Base-by-base conservation (phyloP, 2,888 invertebrate genomes). In the Tetheella fluctuosa region DNA sequence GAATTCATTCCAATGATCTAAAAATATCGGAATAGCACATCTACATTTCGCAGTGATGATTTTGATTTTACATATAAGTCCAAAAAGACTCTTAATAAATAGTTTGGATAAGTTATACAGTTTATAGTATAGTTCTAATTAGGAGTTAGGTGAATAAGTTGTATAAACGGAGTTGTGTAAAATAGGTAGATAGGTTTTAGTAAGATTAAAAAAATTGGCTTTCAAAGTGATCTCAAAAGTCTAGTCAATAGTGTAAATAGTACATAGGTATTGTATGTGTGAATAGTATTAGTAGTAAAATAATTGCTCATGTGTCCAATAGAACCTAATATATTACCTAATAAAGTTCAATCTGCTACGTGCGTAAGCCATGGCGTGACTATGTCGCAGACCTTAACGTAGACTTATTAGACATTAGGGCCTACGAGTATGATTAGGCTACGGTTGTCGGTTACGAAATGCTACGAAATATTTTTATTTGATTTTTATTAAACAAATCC, bases 151-250 rank as follows among this genome's bases (percentile, higher is more conserved):
- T 48, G n/a, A 5, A 10, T 42, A 17, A 7, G 42, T 42, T 42
- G 42, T 42, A 17, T 42, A 17, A 48, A 48, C 48, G 48, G 39
- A 17, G 55, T 57, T 20, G 6, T 37, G 23, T 34, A 54, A 34
- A 54, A 34, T 20, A 34, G 34, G 17, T 65, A 59, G 52, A 59
- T 54, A 39, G 54, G 39, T 61, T 56, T 57, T 54, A 58, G 48
- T 30, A 52, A 55, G 57, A 52, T 58, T 59, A 58, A 63, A 54
- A 68, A 66, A 61, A 13, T 34, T 81, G 83, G 87, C 87, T 87
- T 87, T 87, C 87, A 70, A 69, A 77, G 74, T 84, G 87, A 87
- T 87, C 87, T 87, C 87, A 84, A 68, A 70, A 71, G 66, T 76
- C 82, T 86, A 87, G 86, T 84, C 80, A 59, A 66, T 70, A 71